These are phyloP conservation scores for Frankliniella fusca DNA, from an alignment of 2,888 invertebrate species.

Conservation along the genomic window DNA sequence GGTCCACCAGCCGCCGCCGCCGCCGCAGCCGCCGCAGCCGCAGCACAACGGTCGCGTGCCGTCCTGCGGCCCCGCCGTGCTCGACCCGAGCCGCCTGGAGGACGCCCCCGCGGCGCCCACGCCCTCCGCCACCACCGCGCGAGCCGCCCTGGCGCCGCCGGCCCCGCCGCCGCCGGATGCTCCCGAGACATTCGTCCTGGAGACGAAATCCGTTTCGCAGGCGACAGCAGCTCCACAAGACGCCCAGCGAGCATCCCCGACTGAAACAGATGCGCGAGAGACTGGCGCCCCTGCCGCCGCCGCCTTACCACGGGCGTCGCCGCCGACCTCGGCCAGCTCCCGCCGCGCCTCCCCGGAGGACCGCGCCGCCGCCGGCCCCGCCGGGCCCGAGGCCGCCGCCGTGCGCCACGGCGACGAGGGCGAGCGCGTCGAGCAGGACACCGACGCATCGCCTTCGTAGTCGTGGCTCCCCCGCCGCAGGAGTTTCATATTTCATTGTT, in stretches of 20 bases:
- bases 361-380: not conserved
- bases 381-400: not conserved
- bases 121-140: too few relatives aligned
- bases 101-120: not conserved
- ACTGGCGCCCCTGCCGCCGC: not conserved
- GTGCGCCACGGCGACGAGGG: not conserved
- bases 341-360: not conserved
- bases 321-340: too few relatives aligned
- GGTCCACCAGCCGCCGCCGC: not conserved
- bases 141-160: too few relatives aligned
- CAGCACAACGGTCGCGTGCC: not conserved
- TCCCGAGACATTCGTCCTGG: too few relatives aligned
- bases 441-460: too few relatives aligned
- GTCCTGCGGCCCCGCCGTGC: not conserved
- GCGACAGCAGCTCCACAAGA: not conserved
- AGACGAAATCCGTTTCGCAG: too few relatives aligned
- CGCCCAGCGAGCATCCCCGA: not conserved
- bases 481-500: too few relatives aligned
- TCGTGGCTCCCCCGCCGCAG: too few relatives aligned
- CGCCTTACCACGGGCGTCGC: not conserved
- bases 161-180: too few relatives aligned
- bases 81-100: conserved; percentile 8
- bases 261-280: not conserved
- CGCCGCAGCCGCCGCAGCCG: not conserved
- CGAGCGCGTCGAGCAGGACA: not conserved